A percentile compares a stretch with the other conserved stretches of the same genome.
phyloP scores from a whole-genome alignment of 2,888 invertebrate species.

The Nomada goodeniana region DNA sequence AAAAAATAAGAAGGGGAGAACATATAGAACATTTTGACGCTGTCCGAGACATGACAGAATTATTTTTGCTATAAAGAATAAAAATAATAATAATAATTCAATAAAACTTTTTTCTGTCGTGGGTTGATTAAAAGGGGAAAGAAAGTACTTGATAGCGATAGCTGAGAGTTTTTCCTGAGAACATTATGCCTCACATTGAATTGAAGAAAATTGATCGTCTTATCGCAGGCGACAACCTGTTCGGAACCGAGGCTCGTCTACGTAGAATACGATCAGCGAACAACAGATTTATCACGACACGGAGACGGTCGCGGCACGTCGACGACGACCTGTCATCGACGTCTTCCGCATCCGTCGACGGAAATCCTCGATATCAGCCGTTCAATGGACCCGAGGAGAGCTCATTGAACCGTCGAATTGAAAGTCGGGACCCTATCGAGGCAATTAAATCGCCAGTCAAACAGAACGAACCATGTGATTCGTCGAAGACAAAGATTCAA shows the following conservation, averaged over 20 bases:
- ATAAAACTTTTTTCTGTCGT: too few relatives aligned
- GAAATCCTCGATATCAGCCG: slow-evolving; percentile 74
- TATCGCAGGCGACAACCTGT: slow-evolving; percentile 80
- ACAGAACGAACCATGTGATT: slow-evolving; percentile 50
- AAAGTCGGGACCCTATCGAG: slow-evolving; percentile 39
- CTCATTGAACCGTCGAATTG: slow-evolving; percentile 39
- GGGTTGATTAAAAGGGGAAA: not conserved
- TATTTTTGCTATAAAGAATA: not conserved
- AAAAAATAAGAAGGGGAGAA: too few relatives aligned
- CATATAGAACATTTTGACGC: too few relatives aligned
- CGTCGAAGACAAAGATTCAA: slow-evolving; percentile 68
- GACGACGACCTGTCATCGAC: slow-evolving; percentile 73
- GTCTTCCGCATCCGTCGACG: slow-evolving; percentile 73
- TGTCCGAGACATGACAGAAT: not conserved
- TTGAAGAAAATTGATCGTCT: slow-evolving; percentile 27
- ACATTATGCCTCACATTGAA: not conserved
- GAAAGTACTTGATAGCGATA: not conserved
- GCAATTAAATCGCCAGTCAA: slow-evolving; percentile 56
- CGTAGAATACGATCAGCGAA: slow-evolving; percentile 83
- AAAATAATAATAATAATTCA: too few relatives aligned
- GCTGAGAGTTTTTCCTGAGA: not conserved
- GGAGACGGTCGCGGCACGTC: slow-evolving; percentile 55
- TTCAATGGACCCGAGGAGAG: slow-evolving; percentile 74
- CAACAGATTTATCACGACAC: slow-evolving; percentile 68
- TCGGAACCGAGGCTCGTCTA: slow-evolving; percentile 82